Percentiles rank a stretch among this genome's conserved stretches.
Conservation (phyloP, 2,797 vertebrate genomes). For the Antennarius maculatus region DNA sequence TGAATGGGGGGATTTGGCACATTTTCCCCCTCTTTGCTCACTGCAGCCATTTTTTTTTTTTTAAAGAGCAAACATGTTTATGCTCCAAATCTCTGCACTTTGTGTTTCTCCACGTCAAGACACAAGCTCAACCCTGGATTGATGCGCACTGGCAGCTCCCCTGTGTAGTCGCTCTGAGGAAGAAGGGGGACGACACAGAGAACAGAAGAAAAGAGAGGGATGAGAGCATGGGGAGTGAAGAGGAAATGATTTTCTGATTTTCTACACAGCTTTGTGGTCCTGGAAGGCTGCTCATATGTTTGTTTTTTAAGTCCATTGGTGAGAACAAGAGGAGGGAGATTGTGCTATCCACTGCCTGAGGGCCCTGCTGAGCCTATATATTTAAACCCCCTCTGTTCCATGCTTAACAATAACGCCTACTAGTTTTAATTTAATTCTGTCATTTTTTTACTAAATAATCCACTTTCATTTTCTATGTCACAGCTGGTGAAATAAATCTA, state of each 20-base stretch:
- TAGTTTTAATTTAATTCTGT: constrained; percentile 79
- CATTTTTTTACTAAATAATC: constrained; percentile 72
- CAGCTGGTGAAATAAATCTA: constrained; percentile 72
- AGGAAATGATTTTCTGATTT: constrained; percentile 76
- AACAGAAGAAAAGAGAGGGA: constrained; percentile 47
- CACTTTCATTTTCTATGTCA: constrained; percentile 71
- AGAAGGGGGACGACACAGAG: constrained; percentile 61
- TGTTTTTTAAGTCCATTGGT: constrained; percentile 74
- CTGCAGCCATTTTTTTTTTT: constrained; percentile 27
- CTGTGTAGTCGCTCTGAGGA: constrained; percentile 65
- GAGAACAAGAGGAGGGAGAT: constrained; percentile 72
- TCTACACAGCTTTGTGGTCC: constrained; percentile 74
- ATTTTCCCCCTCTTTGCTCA: constrained; percentile 41
- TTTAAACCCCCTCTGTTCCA: constrained; percentile 77
- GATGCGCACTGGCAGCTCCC: constrained; percentile 72
- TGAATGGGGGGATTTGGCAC: constrained; percentile 78
- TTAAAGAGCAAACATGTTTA: constrained; percentile 69
- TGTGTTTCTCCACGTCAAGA: constrained; percentile 71
- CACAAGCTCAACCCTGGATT: constrained; percentile 69
- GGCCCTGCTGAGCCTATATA: constrained; percentile 72
- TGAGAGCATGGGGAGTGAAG: constrained; percentile 51
- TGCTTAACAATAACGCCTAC: constrained; percentile 80
- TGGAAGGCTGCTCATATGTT: constrained; percentile 71
- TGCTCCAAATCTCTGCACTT: constrained; percentile 76
- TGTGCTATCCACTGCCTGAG: constrained; percentile 75